Conservation (phyloP, 2,888 invertebrate species). For the Troides aeacus region DNA sequence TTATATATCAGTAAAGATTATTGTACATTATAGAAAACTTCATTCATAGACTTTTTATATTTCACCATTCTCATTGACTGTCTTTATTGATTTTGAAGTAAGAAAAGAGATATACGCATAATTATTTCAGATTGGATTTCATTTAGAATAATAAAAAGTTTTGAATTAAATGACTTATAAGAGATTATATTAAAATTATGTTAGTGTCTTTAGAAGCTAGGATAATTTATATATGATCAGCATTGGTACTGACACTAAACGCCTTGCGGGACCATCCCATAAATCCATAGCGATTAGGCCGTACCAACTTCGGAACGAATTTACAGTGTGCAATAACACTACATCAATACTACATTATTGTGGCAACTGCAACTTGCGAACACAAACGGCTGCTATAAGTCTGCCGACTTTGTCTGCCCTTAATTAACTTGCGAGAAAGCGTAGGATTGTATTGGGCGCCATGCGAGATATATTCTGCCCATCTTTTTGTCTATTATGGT, state of each 20-base stretch:
- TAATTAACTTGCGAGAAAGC: conserved; percentile 25
- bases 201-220: not conserved
- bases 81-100: not conserved
- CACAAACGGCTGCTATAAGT: conserved; percentile 19
- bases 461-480: conserved; percentile 8
- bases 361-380: conserved; percentile 5
- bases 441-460: conserved; percentile 16
- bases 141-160: not conserved
- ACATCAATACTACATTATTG: conserved; percentile 22
- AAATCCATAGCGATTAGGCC: conserved; percentile 23
- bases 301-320: conserved; percentile 21
- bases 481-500: conserved; percentile 16
- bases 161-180: too few species aligned
- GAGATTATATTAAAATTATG: not conserved
- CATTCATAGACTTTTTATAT: too few species aligned
- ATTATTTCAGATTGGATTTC: not conserved
- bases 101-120: not conserved
- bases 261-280: conserved; percentile 10
- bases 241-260: conserved; percentile 19
- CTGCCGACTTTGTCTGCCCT: conserved; percentile 14
- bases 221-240: conserved; percentile 16
- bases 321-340: conserved; percentile 30
- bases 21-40: too few species aligned
- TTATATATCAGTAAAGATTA: too few species aligned
- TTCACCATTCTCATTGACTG: not conserved